Evolutionary conservation across 2,888 invertebrate species (phyloP).

Genomic region (Pristionchus entomophagus): DNA sequence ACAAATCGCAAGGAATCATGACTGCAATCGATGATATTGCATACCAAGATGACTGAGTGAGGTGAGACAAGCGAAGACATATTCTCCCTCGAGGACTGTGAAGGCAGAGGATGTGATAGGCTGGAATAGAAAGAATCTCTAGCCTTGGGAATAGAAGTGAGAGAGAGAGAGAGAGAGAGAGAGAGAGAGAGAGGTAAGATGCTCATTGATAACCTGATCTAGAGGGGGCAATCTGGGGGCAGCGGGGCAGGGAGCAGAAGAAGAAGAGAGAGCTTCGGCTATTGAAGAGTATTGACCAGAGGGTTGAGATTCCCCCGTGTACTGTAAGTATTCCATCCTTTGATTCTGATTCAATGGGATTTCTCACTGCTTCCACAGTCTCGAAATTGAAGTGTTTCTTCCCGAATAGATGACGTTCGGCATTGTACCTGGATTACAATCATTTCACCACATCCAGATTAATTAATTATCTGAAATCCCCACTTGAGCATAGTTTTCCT

Average conservation of each 20-base stretch:
- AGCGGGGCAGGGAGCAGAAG: slow-evolving; percentile 4
- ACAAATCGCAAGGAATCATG: not conserved
- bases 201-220: not conserved
- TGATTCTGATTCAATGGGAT: not conserved
- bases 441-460: no score
- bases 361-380: slow-evolving; percentile 48
- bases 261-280: slow-evolving; percentile 1
- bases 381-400: slow-evolving; percentile 58
- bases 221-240: not conserved
- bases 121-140: not conserved
- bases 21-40: not conserved
- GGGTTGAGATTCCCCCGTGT: not conserved
- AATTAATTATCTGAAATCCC: not conserved
- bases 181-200: not conserved
- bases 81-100: slow-evolving; percentile 61
- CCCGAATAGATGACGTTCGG: slow-evolving; percentile 57
- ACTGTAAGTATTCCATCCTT: not conserved
- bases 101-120: slow-evolving; percentile 32
- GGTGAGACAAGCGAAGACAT: slow-evolving; percentile 57
- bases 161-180: slow-evolving; percentile 1
- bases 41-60: slow-evolving; percentile 64
- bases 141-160: not conserved
- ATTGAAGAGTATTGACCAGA: slow-evolving; percentile 31
- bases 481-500: slow-evolving; percentile 56
- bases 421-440: not conserved